phyloP scores from a whole-genome alignment of 1,140 invertebrate genomes.

The Drosophila sturtevanti region DNA sequence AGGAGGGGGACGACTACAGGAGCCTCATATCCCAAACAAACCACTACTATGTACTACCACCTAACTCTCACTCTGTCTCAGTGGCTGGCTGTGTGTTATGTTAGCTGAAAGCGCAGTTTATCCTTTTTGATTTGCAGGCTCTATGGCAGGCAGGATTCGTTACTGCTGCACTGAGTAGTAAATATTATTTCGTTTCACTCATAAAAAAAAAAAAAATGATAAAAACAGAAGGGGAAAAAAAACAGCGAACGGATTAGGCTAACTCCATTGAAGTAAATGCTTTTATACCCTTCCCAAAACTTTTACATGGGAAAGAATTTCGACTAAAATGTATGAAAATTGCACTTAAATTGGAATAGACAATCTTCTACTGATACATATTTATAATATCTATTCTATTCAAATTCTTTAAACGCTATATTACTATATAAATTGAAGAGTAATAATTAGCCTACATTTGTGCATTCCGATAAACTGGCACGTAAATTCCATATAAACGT shows the following conservation, averaged over 20 bases:
- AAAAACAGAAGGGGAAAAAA: too few relatives aligned
- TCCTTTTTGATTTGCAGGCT: constrained; percentile 77
- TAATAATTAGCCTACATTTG: not conserved
- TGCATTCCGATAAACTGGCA: constrained; percentile 24
- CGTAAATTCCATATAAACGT: constrained; percentile 10
- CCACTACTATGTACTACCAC: too few relatives aligned
- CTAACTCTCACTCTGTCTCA: not conserved
- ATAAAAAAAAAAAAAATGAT: constrained; percentile 61
- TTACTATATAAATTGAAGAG: not conserved
- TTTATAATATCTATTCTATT: too few relatives aligned
- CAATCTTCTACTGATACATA: too few relatives aligned
- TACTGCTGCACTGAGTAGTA: constrained; percentile 49
- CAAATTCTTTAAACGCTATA: too few relatives aligned
- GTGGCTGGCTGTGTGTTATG: constrained; percentile 33
- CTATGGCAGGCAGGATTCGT: constrained; percentile 34
- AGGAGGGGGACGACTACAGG: constrained; percentile 33
- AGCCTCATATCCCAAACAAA: not conserved
- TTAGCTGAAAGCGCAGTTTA: constrained; percentile 75
- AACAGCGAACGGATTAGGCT: constrained; percentile 15
- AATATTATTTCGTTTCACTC: constrained; percentile 70
- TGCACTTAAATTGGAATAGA: too few relatives aligned
- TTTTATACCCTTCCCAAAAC: not conserved
- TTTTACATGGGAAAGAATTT: too few relatives aligned
- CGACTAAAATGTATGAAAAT: too few relatives aligned
- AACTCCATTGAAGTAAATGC: not conserved